A percentile compares a stretch with the other conserved stretches of the same genome.
Conservation (phyloP, 2,113 vertebrate genomes). For the Epinephelus fuscoguttatus region DNA sequence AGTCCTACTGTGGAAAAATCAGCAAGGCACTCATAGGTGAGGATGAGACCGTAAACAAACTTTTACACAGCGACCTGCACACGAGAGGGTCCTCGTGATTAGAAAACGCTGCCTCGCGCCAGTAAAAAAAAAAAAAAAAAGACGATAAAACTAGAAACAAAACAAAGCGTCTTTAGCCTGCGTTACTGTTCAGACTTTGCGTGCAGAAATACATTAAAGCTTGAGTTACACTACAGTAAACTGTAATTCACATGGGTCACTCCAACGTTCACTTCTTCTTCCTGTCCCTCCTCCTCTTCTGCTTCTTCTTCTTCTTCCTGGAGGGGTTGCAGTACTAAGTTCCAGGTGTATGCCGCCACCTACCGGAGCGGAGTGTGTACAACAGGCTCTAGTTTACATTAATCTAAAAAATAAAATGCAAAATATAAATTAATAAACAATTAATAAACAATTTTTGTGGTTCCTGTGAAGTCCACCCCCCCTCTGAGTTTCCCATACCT, state of each 20-base stretch:
- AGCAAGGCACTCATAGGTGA: too few species aligned
- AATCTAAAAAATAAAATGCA: too few species aligned
- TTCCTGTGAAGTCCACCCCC: too few species aligned
- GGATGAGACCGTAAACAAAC: background rate
- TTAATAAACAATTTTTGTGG: too few species aligned
- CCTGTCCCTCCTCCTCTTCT: background rate
- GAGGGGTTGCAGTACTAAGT: too few species aligned
- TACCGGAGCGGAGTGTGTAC: too few species aligned
- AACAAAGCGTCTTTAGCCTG: background rate
- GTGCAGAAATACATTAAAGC: background rate
- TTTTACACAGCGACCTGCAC: background rate
- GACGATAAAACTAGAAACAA: background rate
- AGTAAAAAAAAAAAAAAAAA: background rate
- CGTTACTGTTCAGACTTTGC: background rate
- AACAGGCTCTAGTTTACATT: too few species aligned
- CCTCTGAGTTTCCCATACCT: too few species aligned
- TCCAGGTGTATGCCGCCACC: too few species aligned
- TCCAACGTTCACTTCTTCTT: background rate
- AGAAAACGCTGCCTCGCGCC: background rate
- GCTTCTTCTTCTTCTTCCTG: slow-evolving; percentile 33
- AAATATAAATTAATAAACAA: too few species aligned
- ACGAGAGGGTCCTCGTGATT: background rate
- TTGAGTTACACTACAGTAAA: background rate
- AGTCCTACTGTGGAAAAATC: background rate
- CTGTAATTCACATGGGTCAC: background rate